Evolutionary conservation across 2,888 invertebrate genomes (phyloP).

Genomic region (Coenonympha arcania): DNA sequence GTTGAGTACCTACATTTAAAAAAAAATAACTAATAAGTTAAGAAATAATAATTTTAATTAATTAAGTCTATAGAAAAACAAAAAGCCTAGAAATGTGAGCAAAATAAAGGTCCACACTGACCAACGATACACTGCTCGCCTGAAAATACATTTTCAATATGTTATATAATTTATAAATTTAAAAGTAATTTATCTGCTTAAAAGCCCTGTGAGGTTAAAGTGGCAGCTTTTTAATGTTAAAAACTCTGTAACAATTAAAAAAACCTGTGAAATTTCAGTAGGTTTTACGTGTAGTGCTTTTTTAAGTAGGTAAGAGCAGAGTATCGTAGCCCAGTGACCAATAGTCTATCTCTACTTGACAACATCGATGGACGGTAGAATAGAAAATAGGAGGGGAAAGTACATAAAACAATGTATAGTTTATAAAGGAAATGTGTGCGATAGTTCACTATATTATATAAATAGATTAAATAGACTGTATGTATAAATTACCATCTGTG

Average conservation of each 20-base stretch:
- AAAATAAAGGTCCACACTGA: constrained; percentile 25
- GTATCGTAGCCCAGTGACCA: neutral
- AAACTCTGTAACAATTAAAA: too few species aligned
- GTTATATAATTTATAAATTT: too few species aligned
- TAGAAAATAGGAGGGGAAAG: constrained; percentile 45
- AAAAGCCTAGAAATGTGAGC: constrained; percentile 24
- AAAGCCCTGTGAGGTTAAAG: too few species aligned
- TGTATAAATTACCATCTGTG: neutral
- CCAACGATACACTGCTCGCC: neutral
- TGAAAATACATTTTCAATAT: too few species aligned
- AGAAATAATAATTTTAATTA: too few species aligned
- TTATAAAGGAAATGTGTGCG: constrained; percentile 7
- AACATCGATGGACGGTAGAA: constrained; percentile 71
- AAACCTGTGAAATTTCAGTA: neutral
- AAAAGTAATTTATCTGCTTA: too few species aligned
- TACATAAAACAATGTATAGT: constrained; percentile 5
- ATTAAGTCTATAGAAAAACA: constrained; percentile 1
- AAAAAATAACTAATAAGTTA: neutral
- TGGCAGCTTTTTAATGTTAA: too few species aligned
- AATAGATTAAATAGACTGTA: neutral
- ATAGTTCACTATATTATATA: constrained; percentile 12
- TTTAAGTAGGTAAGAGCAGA: neutral
- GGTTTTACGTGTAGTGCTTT: neutral
- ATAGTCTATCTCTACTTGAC: constrained; percentile 35
- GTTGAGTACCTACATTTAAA: constrained; percentile 23